Evolutionary conservation across 2,797 vertebrate species (phyloP), one percentile per base, ranked within the genome.

Genomic region (Microctenopoma steveboyesi): DNA sequence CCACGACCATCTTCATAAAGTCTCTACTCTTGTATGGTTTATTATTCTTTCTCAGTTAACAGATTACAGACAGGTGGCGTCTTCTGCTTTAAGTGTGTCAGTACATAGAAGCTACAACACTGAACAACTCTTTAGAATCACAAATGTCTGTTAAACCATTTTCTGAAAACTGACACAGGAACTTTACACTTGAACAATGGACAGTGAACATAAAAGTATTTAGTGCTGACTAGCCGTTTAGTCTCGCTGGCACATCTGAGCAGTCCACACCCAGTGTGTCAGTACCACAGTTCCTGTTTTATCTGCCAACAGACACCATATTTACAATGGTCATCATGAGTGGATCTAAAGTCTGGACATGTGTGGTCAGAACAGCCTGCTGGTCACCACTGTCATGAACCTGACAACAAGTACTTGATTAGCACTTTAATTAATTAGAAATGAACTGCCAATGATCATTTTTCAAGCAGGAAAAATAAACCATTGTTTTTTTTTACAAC

Each of bases 261-360:
- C 46, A 46, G 62, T 45, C 74, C 69, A 79, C 79, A 81, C 49
- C 77, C 73, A 71, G 22, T 50, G 45, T 53, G 63, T 56, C 55
- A 58, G 66, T 13, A 35, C 22, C 58, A 57, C 49, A 40, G 54
- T 66, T 59, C 43, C 39, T 18, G 40, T 57, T n/a, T 48, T 12
- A 40, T 25, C 37, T 10, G 46, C 18, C 14, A 14, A n/a, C 57
- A 43, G 33, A 15, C 15, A 45, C 22, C 8, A 28, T 40, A 43
- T 56, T 35, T 30, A 51, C 18, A 55, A 45, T 5, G 45, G 8
- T 57, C 22, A 13, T 5, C 39, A 37, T 13, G 22, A 40, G 5
- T 18, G 47, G 16, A 15, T 22, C 27, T 22, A 16, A 60, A n/a
- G 39, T 43, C 10, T 28, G 25, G 27, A 10, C 25, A 22, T 37